Conservation (phyloP, 2,888 invertebrate species). For the Andrena chrysosceles region DNA sequence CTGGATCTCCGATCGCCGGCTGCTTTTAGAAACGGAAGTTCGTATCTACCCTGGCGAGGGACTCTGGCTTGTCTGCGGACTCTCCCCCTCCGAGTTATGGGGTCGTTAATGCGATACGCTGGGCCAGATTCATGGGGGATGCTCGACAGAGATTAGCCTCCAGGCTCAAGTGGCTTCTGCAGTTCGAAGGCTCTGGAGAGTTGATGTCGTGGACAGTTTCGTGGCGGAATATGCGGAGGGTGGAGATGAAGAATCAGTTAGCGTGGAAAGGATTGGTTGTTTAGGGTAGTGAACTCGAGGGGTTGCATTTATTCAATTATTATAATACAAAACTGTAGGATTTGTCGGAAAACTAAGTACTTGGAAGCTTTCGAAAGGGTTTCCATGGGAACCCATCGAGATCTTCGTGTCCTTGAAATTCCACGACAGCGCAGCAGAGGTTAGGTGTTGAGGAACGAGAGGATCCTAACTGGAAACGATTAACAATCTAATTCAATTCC, state of each 20-base stretch:
- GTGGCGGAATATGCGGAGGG: background rate
- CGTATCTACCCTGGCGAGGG: background rate
- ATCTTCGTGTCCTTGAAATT: background rate
- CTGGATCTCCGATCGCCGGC: constrained; percentile 30
- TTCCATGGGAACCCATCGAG: background rate
- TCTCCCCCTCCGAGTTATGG: background rate
- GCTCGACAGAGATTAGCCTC: background rate
- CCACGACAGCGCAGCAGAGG: background rate
- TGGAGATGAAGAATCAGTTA: background rate
- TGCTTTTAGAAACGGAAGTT: constrained; percentile 36
- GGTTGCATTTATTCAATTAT: no score
- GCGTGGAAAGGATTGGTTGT: background rate
- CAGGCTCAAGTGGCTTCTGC: background rate
- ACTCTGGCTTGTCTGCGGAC: no score
- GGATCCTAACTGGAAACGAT: background rate
- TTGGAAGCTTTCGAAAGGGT: background rate
- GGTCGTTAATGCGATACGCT: constrained; percentile 23
- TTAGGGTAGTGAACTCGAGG: no score
- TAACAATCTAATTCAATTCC: constrained; percentile 43
- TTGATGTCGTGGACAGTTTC: background rate
- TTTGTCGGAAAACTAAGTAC: no score
- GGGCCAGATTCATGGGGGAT: constrained; percentile 1
- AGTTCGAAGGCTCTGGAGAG: background rate
- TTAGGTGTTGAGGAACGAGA: background rate
- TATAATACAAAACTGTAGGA: no score